These are phyloP conservation scores for Sarcophaga variegata DNA, from an alignment of 2,888 invertebrate species.

Conservation along the genomic window DNA sequence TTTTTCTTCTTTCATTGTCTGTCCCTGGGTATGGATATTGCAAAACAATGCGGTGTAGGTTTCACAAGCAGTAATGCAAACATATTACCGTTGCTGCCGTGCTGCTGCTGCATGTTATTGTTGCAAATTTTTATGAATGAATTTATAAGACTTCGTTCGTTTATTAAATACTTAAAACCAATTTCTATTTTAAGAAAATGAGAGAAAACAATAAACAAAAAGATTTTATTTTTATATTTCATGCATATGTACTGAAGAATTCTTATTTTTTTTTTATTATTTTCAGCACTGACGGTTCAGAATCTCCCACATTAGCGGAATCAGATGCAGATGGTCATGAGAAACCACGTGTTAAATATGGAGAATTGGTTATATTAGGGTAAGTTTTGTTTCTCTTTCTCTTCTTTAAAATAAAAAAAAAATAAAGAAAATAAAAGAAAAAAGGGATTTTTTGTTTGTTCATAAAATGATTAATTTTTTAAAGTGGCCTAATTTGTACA, in stretches of 20 bases:
- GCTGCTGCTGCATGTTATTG: conserved; percentile 18
- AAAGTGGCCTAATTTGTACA: conserved; percentile 3
- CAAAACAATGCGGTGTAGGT: conserved; percentile 22
- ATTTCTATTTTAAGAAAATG: background rate
- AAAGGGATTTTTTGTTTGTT: background rate
- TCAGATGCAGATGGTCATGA: conserved; percentile 89
- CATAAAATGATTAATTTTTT: conserved; percentile 36
- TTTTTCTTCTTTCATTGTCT: background rate
- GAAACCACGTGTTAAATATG: conserved; percentile 93
- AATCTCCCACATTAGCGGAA: conserved; percentile 90
- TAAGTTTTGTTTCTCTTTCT: conserved; percentile 82
- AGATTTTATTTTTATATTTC: conserved; percentile 10
- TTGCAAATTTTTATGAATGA: conserved; percentile 67
- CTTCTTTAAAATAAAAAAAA: background rate
- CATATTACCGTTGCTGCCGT: conserved; percentile 15
- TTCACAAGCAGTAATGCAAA: conserved; percentile 34
- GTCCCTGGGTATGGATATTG: conserved; percentile 32
- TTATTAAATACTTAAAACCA: conserved; percentile 35
- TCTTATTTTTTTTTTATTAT: conserved; percentile 57
- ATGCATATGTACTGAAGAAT: background rate
- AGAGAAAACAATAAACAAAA: background rate
- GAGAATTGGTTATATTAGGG: conserved; percentile 97
- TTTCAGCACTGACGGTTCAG: conserved; percentile 86
- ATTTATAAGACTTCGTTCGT: conserved; percentile 74
- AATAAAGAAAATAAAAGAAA: background rate